Conservation (phyloP, 2,888 invertebrate species). For the Ganaspis brasiliensis region DNA sequence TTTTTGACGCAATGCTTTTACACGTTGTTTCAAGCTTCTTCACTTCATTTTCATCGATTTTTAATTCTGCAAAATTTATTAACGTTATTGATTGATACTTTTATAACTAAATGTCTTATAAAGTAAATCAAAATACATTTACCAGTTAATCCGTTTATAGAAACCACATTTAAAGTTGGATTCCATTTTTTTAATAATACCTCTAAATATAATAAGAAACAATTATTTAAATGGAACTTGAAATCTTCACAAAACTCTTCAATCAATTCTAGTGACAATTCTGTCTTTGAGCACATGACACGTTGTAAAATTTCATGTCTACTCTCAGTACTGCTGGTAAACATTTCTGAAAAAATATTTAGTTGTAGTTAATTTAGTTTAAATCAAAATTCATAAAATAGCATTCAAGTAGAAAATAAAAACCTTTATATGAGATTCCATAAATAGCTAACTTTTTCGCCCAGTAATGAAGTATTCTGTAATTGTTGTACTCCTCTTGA, state of each 20-base stretch:
- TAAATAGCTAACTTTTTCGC: slow-evolving; percentile 71
- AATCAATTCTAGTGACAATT: slow-evolving; percentile 72
- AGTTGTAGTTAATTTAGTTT: slow-evolving; percentile 2
- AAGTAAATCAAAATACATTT: slow-evolving; percentile 43
- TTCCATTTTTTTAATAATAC: slow-evolving; percentile 80
- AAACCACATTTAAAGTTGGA: slow-evolving; percentile 69
- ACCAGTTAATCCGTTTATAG: slow-evolving; percentile 61
- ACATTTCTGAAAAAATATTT: slow-evolving; percentile 67
- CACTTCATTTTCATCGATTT: slow-evolving; percentile 68
- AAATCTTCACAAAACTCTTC: slow-evolving; percentile 81
- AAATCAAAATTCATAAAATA: not conserved
- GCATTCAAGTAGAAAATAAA: too few species aligned
- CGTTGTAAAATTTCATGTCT: slow-evolving; percentile 72
- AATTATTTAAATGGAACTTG: slow-evolving; percentile 76
- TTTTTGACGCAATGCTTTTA: slow-evolving; percentile 71
- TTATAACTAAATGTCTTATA: too few species aligned
- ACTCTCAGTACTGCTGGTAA: slow-evolving; percentile 66
- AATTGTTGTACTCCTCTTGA: slow-evolving; percentile 61
- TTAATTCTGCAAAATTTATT: slow-evolving; percentile 66
- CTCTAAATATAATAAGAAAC: slow-evolving; percentile 78
- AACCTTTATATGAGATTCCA: slow-evolving; percentile 76
- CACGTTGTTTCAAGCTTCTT: slow-evolving; percentile 75
- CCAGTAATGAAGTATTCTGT: slow-evolving; percentile 73
- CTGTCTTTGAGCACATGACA: slow-evolving; percentile 67
- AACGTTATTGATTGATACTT: too few species aligned